Percentiles rank a stretch among this genome's conserved stretches.
Evolutionary conservation across 1,140 invertebrate species (phyloP).

Genomic region (Zaprionus gabonicus): DNA sequence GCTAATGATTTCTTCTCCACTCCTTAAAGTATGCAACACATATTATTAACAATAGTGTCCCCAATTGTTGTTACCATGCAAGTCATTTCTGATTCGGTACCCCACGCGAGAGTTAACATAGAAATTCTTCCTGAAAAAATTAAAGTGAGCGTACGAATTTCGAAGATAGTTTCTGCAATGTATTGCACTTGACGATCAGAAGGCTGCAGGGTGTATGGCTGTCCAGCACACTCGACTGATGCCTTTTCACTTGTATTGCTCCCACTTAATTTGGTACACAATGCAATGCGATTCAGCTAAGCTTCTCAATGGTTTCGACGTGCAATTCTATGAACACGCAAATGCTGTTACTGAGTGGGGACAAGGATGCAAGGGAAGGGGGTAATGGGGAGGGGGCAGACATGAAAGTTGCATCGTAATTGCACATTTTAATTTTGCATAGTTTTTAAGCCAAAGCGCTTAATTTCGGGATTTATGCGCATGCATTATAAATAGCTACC

Average conservation of each 20-base stretch:
- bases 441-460: conserved; percentile 66
- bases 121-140: too few species aligned
- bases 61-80: too few species aligned
- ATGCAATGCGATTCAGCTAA: not conserved
- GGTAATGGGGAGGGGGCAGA: not conserved
- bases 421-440: conserved; percentile 69
- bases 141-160: too few species aligned
- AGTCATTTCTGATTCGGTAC: too few species aligned
- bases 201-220: too few species aligned
- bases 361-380: not conserved
- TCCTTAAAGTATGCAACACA: too few species aligned
- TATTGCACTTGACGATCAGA: too few species aligned
- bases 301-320: conserved; percentile 11
- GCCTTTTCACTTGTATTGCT: not conserved
- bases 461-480: conserved; percentile 71
- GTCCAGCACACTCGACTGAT: too few species aligned
- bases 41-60: too few species aligned
- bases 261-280: not conserved
- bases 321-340: conserved; percentile 5
- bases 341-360: not conserved
- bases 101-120: too few species aligned
- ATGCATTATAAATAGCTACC: conserved; percentile 68
- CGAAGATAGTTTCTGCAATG: too few species aligned
- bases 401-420: conserved; percentile 56
- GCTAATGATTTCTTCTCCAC: too few species aligned